phyloP scores from a whole-genome alignment of 2,113 vertebrate species.

The Aspidoscelis tigris region DNA sequence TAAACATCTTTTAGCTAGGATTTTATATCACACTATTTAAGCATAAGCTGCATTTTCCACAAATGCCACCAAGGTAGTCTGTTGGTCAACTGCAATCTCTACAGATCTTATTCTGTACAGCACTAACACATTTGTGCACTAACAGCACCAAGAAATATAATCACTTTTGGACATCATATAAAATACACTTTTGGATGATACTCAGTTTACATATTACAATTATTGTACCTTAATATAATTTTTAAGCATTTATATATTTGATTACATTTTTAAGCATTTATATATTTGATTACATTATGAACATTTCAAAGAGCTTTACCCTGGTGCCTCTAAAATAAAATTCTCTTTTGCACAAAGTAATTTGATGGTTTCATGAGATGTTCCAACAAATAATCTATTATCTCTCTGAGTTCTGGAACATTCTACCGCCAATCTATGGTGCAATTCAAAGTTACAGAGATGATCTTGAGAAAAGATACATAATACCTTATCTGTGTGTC shows the following conservation, averaged over 20 bases:
- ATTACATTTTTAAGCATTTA: too few species aligned
- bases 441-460: slow-evolving; percentile 88
- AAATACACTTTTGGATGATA: not conserved
- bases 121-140: too few species aligned
- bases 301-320: too few species aligned
- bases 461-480: slow-evolving; percentile 91
- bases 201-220: not conserved
- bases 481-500: slow-evolving; percentile 91
- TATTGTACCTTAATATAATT: not conserved
- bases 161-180: not conserved
- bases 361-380: too few species aligned
- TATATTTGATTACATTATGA: too few species aligned
- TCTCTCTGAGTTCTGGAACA: slow-evolving; percentile 57
- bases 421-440: slow-evolving; percentile 94
- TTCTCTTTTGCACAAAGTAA: too few species aligned
- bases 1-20: not conserved
- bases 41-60: not conserved
- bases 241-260: too few species aligned
- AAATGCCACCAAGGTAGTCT: too few species aligned
- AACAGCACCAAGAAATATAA: not conserved
- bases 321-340: too few species aligned
- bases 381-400: too few species aligned
- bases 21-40: not conserved
- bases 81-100: not conserved
- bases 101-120: not conserved